Percentiles rank a stretch among this genome's conserved stretches.
These are phyloP conservation scores for Drosophila elegans DNA, from an alignment of 1,140 invertebrate genomes.

Conservation along the genomic window DNA sequence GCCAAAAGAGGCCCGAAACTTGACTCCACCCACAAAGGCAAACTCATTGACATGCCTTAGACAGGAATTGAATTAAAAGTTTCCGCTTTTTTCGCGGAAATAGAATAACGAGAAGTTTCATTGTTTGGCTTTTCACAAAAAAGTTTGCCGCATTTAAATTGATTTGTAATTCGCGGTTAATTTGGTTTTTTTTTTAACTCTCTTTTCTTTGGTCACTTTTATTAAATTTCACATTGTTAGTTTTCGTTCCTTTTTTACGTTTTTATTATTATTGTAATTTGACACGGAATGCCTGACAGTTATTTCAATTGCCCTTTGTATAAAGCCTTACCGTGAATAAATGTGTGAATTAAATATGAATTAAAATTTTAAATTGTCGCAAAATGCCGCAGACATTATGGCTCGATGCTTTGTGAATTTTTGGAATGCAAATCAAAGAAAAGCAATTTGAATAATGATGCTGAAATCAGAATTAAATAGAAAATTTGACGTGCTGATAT, in stretches of 20 bases:
- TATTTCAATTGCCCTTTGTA: constrained; percentile 33
- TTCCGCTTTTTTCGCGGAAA: constrained; percentile 40
- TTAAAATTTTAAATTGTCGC: constrained; percentile 49
- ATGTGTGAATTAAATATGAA: constrained; percentile 56
- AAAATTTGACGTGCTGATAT: constrained; percentile 11
- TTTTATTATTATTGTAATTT: constrained; percentile 71
- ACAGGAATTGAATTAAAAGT: constrained; percentile 79
- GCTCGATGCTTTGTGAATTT: constrained; percentile 37
- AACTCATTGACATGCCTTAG: constrained; percentile 74
- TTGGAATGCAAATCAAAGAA: constrained; percentile 36
- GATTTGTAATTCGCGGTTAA: constrained; percentile 79
- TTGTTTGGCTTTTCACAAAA: constrained; percentile 38
- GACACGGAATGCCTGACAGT: constrained; percentile 66
- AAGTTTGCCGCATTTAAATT: constrained; percentile 68
- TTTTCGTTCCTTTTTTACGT: constrained; percentile 6
- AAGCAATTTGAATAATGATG: constrained; percentile 41
- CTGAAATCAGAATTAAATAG: constrained; percentile 15
- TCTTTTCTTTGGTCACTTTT: constrained; percentile 44
- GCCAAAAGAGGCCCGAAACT: constrained; percentile 8
- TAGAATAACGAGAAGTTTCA: constrained; percentile 54
- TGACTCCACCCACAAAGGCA: constrained; percentile 13
- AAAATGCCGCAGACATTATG: constrained; percentile 23
- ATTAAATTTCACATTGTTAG: constrained; percentile 49
- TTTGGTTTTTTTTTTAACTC: constrained; percentile 41
- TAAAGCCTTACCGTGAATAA: constrained; percentile 8